Evolutionary conservation across 2,888 invertebrate species (phyloP).

Genomic region (Branchipolynoe longqiensis): DNA sequence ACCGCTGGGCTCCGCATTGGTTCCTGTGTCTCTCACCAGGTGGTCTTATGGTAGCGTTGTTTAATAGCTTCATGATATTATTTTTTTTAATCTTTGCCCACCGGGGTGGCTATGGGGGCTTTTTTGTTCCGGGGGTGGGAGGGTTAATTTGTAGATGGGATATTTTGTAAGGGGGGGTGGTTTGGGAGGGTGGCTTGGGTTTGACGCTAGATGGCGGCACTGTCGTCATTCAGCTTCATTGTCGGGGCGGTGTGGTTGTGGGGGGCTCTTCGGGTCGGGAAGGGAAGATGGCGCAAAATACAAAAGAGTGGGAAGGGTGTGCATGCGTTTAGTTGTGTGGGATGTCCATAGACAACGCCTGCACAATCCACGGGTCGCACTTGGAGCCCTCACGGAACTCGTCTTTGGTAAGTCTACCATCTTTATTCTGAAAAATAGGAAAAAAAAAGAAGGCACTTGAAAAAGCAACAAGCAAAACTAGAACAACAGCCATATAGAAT

Average conservation of each 20-base stretch:
- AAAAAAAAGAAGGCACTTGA: no score
- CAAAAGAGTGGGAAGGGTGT: conserved; percentile 10
- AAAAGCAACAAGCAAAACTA: no score
- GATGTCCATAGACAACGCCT: conserved; percentile 82
- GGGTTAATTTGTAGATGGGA: no score
- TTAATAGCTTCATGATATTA: no score
- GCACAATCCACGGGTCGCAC: conserved; percentile 83
- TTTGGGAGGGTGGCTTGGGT: not conserved
- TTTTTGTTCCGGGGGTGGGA: no score
- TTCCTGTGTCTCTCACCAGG: conserved; percentile 27
- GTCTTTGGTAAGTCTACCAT: conserved; percentile 82
- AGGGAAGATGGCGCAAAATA: conserved; percentile 19
- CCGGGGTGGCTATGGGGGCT: no score
- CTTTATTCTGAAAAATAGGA: conserved; percentile 82
- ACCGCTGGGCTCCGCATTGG: no score
- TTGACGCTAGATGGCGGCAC: not conserved
- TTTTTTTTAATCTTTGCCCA: no score
- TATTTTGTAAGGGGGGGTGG: no score
- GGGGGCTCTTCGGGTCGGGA: not conserved
- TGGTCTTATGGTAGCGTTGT: no score
- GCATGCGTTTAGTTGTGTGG: conserved; percentile 57
- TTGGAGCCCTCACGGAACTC: conserved; percentile 83
- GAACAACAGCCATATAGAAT: no score
- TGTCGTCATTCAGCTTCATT: not conserved
- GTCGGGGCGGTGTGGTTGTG: not conserved